Conservation (phyloP, 1,140 invertebrate species). For the Colletes gigas region DNA sequence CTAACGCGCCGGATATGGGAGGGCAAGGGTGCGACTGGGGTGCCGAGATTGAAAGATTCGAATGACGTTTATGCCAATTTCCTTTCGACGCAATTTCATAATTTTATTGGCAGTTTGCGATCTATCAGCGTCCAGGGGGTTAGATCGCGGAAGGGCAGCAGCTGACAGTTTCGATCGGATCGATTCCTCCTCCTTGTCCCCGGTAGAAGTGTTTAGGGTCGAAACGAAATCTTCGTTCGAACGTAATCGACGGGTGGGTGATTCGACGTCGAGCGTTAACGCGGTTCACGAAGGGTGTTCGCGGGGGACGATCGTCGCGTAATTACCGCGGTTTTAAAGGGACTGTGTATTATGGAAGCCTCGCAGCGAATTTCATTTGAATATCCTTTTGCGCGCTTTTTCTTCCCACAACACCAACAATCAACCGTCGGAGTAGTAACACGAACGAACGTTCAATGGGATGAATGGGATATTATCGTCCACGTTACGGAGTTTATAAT, state of each 20-base stretch:
- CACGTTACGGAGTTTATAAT: constrained; percentile 57
- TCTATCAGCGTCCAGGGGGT: constrained; percentile 58
- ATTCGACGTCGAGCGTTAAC: constrained; percentile 60
- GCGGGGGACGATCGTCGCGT: constrained; percentile 2
- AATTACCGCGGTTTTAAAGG: constrained; percentile 44
- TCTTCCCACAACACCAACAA: constrained; percentile 26
- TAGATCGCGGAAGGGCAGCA: constrained; percentile 44
- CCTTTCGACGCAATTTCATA: constrained; percentile 75
- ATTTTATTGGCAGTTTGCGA: constrained; percentile 79
- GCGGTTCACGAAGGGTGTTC: constrained; percentile 38
- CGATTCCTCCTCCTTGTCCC: constrained; percentile 37
- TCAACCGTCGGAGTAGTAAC: constrained; percentile 19
- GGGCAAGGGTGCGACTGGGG: constrained; percentile 60
- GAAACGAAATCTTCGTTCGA: constrained; percentile 67
- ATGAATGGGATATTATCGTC: constrained; percentile 55
- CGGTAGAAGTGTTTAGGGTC: constrained; percentile 63
- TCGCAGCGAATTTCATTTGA: constrained; percentile 51
- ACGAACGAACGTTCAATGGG: constrained; percentile 54
- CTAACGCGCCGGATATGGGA: constrained; percentile 45
- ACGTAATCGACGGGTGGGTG: constrained; percentile 69
- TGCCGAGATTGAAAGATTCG: constrained; percentile 77
- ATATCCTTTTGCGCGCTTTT: constrained; percentile 45
- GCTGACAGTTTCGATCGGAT: constrained; percentile 46
- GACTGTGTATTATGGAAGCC: constrained; percentile 45
- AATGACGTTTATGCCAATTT: constrained; percentile 77